phyloP scores from a whole-genome alignment of 1,140 invertebrate genomes.

The Cardiocondyla obscurior region DNA sequence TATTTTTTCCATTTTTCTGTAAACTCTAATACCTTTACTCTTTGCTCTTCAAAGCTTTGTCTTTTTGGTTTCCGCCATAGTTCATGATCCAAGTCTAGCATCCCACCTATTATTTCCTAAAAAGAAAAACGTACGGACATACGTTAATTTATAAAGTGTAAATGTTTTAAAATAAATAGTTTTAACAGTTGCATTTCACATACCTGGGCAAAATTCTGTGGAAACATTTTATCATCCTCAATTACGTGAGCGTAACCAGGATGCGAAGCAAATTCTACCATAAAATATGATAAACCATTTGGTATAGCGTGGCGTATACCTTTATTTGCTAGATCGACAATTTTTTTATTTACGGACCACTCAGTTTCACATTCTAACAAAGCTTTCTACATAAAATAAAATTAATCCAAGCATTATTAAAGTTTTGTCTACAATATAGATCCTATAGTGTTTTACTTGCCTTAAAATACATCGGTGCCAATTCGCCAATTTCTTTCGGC shows the following conservation, averaged over 20 bases:
- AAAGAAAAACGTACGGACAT: constrained; percentile 72
- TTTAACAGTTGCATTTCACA: constrained; percentile 77
- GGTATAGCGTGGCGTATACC: constrained; percentile 93
- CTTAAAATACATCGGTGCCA: constrained; percentile 98
- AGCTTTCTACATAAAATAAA: constrained; percentile 93
- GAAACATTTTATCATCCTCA: constrained; percentile 95
- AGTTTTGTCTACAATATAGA: too few relatives aligned
- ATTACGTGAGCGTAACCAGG: constrained; percentile 98
- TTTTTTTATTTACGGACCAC: constrained; percentile 97
- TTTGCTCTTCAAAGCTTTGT: constrained; percentile 89
- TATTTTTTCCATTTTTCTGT: constrained; percentile 87
- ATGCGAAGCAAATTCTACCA: constrained; percentile 95
- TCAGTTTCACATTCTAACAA: constrained; percentile 96
- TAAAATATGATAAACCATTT: constrained; percentile 97
- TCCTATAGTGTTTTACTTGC: constrained; percentile 75
- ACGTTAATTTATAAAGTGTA: neutral
- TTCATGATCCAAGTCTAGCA: constrained; percentile 94
- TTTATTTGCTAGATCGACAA: constrained; percentile 91
- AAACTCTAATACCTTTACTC: constrained; percentile 88
- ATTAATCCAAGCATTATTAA: constrained; percentile 88
- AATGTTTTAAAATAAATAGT: constrained; percentile 16
- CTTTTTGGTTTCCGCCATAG: constrained; percentile 92
- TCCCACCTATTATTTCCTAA: constrained; percentile 97
- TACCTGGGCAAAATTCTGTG: constrained; percentile 95
- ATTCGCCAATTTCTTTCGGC: constrained; percentile 90